Evolutionary conservation across 2,888 invertebrate genomes (phyloP), one percentile per base, ranked within the genome.

Genomic region (Venusia cambrica): DNA sequence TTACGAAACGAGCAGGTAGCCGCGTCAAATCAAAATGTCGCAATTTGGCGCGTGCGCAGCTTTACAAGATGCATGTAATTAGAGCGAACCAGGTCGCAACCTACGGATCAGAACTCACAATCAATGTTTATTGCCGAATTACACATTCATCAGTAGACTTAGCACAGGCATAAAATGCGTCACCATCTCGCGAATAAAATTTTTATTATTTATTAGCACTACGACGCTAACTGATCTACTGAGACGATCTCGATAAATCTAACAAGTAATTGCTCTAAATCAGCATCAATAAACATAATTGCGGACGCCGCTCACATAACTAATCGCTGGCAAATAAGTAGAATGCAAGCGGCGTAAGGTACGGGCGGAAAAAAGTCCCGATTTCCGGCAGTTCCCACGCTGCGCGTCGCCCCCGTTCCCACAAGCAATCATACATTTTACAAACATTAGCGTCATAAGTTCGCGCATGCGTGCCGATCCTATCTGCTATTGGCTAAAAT

Each of bases 361-460:
- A 51, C 37, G 38, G 43, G 27, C 29, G 40, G 51, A 51, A 71
- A 83, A 80, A 81, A 76, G 54, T 63, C 61, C 62, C 39, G 61
- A 67, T 73, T 72, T 73, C 74, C 64, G 65, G 63, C 59, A 53
- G 64, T 81, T 84, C 81, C 59, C 83, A 83, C 83, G 75, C 42
- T 54, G 60, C 54, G 47, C 59, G 53, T 52, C 73, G 81, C 66
- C 68, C 83, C 60, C 64, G 60, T 84, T 84, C 84, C 68, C 83
- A 83, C 76, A 74, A 63, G 64, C 64, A 62, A 64, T 67, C 56
- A 54, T 61, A 48, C 51, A 54, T 69, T 66, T 63, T 70, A 68
- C 60, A 65, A 63, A 64, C 67, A 73, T 72, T 74, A 63, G 59
- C 66, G 65, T 71, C 67, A 63, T 57, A 65, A 61, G 59, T 56